A percentile compares a stretch with the other conserved stretches of the same genome.
Evolutionary conservation across 2,888 invertebrate species (phyloP).

Genomic region (Phyllotreta cruciferae): DNA sequence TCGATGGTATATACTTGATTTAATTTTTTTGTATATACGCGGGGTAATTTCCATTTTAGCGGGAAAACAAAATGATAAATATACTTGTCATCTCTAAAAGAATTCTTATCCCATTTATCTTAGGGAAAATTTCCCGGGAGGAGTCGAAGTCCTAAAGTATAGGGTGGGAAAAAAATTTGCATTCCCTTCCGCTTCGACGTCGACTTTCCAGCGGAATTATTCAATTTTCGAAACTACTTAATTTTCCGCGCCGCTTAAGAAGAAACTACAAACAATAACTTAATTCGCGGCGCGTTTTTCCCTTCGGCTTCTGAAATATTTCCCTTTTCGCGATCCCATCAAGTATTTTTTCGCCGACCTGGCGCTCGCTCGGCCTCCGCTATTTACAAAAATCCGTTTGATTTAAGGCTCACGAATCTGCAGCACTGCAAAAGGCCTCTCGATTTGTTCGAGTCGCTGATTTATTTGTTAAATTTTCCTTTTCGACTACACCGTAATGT

Average conservation of each 20-base stretch:
- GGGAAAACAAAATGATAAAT: too few species aligned
- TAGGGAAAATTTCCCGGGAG: too few species aligned
- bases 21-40: too few species aligned
- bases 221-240: conserved; percentile 27
- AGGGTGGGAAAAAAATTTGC: conserved; percentile 12
- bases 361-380: conserved; percentile 12
- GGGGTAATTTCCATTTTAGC: too few species aligned
- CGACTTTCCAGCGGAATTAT: conserved; percentile 17
- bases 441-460: conserved; percentile 22
- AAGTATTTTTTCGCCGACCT: conserved; percentile 3
- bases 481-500: conserved; percentile 5
- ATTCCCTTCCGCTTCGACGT: conserved; percentile 18
- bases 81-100: too few species aligned
- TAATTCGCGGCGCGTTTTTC: not conserved
- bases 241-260: not conserved
- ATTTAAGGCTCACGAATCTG: conserved; percentile 25
- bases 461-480: conserved; percentile 21
- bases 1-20: too few species aligned
- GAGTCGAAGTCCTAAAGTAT: too few species aligned
- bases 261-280: conserved; percentile 19
- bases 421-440: conserved; percentile 16
- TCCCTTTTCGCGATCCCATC: not conserved
- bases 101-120: too few species aligned
- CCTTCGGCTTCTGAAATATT: too few species aligned
- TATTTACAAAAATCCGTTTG: conserved; percentile 27